A percentile compares a stretch with the other conserved stretches of the same genome.
phyloP scores from a whole-genome alignment of 2,888 invertebrate genomes.

The Ophonus ardosiacus region DNA sequence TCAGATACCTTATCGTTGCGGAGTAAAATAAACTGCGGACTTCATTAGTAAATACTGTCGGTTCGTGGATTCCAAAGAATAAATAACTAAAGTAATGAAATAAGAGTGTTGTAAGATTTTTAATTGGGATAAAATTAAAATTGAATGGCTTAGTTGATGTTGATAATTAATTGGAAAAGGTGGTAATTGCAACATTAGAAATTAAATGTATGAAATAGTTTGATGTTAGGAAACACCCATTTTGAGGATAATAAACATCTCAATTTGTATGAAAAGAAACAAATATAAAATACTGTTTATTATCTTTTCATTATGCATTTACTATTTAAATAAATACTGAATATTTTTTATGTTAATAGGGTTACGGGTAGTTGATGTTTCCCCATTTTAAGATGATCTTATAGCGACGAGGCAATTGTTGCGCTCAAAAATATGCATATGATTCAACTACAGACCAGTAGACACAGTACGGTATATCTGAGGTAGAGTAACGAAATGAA shows the following conservation, averaged over 20 bases:
- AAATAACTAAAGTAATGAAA: not conserved
- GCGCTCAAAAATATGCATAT: too few species aligned
- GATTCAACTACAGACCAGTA: too few species aligned
- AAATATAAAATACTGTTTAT: too few species aligned
- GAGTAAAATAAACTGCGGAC: slow-evolving; percentile 21
- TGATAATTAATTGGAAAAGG: not conserved
- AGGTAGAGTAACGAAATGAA: too few species aligned
- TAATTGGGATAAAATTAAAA: not conserved
- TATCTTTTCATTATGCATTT: too few species aligned
- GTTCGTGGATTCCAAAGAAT: not conserved
- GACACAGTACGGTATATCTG: too few species aligned
- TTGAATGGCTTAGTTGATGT: not conserved
- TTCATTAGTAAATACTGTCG: slow-evolving; percentile 10
- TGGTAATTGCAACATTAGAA: not conserved
- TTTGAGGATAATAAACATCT: not conserved
- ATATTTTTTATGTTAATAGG: too few species aligned
- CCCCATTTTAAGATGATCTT: too few species aligned
- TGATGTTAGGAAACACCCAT: not conserved
- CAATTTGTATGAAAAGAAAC: too few species aligned
- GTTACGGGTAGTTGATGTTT: too few species aligned
- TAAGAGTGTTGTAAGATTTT: not conserved
- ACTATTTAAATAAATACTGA: too few species aligned
- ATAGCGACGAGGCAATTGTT: too few species aligned
- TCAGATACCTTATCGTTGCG: slow-evolving; percentile 24
- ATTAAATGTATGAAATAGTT: not conserved